These are phyloP conservation scores for Danionella dracula DNA, from an alignment of 2,797 vertebrate genomes.

Conservation along the genomic window DNA sequence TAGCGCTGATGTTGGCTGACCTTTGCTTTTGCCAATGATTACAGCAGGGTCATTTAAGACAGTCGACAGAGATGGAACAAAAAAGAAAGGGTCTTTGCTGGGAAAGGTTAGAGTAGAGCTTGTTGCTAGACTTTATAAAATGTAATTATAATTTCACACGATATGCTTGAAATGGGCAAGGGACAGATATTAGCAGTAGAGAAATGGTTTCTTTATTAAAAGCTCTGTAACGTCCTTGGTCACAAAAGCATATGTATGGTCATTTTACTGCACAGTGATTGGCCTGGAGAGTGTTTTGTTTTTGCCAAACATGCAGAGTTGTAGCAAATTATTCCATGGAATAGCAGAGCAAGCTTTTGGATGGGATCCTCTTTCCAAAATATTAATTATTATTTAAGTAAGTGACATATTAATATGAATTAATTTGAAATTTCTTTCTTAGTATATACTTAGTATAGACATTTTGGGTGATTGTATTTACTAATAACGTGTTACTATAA, in stretches of 20 bases:
- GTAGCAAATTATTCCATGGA: no score
- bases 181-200: neutral
- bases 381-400: no score
- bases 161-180: constrained; percentile 63
- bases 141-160: constrained; percentile 72
- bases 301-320: no score
- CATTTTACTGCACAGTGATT: neutral
- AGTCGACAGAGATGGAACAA: constrained; percentile 61
- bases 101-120: constrained; percentile 69
- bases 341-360: no score
- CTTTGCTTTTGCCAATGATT: constrained; percentile 88
- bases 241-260: neutral
- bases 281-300: neutral
- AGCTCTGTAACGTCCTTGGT: neutral
- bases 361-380: no score
- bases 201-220: neutral
- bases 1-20: constrained; percentile 76
- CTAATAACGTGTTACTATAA: no score
- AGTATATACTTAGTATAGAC: no score
- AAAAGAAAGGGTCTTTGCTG: constrained; percentile 61
- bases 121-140: constrained; percentile 73
- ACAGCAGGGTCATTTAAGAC: constrained; percentile 69
- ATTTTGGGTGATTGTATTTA: no score
- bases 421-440: no score
- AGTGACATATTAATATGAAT: no score